phyloP scores from a whole-genome alignment of 1,140 invertebrate genomes.

The Bombus cullumanus region DNA sequence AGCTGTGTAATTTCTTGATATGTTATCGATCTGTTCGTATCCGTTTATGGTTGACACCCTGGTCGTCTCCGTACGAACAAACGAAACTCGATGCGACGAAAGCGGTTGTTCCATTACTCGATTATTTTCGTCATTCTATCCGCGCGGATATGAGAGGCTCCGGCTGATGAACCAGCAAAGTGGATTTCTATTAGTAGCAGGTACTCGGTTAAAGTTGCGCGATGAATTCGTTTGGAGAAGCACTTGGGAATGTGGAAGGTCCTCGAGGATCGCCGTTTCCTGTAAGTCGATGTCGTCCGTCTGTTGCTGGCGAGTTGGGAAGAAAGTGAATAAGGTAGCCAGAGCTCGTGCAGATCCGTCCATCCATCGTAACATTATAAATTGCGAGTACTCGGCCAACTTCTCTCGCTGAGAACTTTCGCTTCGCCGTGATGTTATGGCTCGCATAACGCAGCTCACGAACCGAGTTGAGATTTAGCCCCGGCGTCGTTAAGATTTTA shows the following conservation, averaged over 20 bases:
- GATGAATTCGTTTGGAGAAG: not conserved
- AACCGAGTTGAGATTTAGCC: not conserved
- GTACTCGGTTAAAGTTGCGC: not conserved
- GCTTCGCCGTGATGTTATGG: not conserved
- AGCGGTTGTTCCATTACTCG: no score
- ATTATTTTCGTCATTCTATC: no score
- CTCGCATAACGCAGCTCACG: not conserved
- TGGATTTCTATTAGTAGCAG: not conserved
- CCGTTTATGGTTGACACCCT: no score
- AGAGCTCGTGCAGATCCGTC: not conserved
- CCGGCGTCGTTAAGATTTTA: not conserved
- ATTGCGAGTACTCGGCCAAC: not conserved
- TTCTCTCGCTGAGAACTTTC: not conserved
- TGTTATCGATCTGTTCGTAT: no score
- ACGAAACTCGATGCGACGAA: no score
- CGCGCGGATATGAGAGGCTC: no score
- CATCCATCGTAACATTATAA: not conserved
- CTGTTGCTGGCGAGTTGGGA: not conserved
- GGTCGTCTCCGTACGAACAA: no score
- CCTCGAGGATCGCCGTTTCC: not conserved
- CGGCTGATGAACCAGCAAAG: not conserved
- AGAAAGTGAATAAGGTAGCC: not conserved
- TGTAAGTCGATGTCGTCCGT: not conserved
- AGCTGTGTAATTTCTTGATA: no score
- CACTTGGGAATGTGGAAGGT: not conserved